Base-by-base conservation (phyloP, 2,888 invertebrate species). In the Brenthis hecate region DNA sequence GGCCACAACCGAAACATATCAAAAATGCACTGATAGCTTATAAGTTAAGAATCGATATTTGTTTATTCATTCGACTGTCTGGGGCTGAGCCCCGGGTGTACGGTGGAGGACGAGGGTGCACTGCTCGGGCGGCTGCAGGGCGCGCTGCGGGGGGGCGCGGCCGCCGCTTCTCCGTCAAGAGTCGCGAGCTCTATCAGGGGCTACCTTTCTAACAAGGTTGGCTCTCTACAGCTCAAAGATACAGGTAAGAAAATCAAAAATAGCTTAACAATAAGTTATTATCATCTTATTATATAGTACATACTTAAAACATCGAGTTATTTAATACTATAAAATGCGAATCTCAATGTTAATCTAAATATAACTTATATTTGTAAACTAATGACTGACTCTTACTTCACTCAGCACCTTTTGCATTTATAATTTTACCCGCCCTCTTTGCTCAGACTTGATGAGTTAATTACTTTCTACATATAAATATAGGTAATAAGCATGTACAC, bases 171-270 rank as follows among this genome's bases (percentile, higher is more conserved):
- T 85, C 95, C 95, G 79, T 94, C 95, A 86, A 94, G 95, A 80
- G 95, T 96, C 83, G 96, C 96, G 85, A 94, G 93, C 91, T 95
- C 95, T 90, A 94, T 96, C 88, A 94, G 94, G 85, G 96, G 96
- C 81, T 96, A 94, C 93, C 94, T 96, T 78, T 92, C 94, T 83
- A 94, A 94, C 88, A 94, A 95, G 82, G 93, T 95, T 87, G 92
- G 94, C 87, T 94, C 94, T 84, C 93, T 95, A 85, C 94, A 95
- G 89, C 93, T 94, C 64, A 94, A 95, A 82, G 96, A 96, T 83
- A 95, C 96, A 95, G 96, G 96, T 96, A 80, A 93, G 94, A 69
- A 51, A 3, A 8, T 48, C 19, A 19, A 3, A 56, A 14, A 14
- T 14, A 14, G n/a, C 6, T 28, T 23, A 55, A 14, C 13, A 14